These are phyloP conservation scores for Sorex araneus DNA, from an alignment of 2,113 vertebrate genomes.

Conservation along the genomic window DNA sequence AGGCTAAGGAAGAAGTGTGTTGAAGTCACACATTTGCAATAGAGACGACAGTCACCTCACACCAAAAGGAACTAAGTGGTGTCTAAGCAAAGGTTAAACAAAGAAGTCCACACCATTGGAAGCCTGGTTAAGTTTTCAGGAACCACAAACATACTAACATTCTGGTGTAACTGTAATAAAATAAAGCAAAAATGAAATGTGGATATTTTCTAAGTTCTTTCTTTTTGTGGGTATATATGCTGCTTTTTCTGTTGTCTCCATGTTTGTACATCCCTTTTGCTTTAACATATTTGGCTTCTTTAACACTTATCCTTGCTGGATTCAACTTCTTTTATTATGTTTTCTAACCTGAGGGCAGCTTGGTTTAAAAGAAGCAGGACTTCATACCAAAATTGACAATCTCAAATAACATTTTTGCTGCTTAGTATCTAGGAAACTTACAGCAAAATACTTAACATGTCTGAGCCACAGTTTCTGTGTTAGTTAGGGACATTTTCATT, in stretches of 20 bases:
- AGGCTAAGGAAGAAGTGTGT: not conserved
- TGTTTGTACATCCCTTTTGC: not conserved
- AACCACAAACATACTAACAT: not conserved
- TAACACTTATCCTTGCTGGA: not conserved
- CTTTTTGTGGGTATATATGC: not conserved
- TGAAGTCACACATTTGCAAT: not conserved
- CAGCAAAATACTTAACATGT: not conserved
- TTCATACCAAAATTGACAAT: not conserved
- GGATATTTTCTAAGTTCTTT: not conserved
- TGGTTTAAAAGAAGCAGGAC: not conserved
- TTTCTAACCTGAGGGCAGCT: not conserved
- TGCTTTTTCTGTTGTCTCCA: not conserved
- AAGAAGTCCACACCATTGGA: not conserved
- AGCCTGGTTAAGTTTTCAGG: not conserved
- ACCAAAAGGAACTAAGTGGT: not conserved
- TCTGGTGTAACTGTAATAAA: not conserved
- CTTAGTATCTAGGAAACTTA: slow-evolving; percentile 4
- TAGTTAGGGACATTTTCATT: not conserved
- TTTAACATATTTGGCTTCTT: not conserved
- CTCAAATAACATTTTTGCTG: not conserved
- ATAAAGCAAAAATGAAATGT: no score
- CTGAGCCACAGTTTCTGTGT: slow-evolving; percentile 5
- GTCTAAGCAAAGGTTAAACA: not conserved
- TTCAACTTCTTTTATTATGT: slow-evolving; percentile 12
- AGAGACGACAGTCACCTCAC: not conserved